A percentile compares a stretch with the other conserved stretches of the same genome.
Conservation (phyloP, 2,888 invertebrate genomes). For the Altica lythri region DNA sequence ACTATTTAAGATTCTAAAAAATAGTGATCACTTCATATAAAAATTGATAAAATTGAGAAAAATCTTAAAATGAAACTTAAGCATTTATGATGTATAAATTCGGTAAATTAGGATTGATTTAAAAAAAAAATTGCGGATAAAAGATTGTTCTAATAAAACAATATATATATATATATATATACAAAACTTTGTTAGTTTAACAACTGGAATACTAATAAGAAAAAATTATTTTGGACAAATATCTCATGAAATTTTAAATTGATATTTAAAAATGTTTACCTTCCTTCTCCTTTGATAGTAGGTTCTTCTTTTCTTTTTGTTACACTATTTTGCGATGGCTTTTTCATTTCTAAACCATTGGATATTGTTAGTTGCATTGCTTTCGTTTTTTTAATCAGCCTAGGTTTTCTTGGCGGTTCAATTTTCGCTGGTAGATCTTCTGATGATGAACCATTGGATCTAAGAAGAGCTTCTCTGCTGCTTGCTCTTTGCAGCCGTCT, state of each 20-base stretch:
- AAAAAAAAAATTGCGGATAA: no score
- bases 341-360: slow-evolving; percentile 49
- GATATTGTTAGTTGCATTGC: slow-evolving; percentile 47
- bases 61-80: slow-evolving; percentile 2
- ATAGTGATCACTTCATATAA: background rate
- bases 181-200: no score
- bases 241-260: slow-evolving; percentile 5
- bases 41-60: background rate
- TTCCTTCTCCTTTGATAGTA: slow-evolving; percentile 45
- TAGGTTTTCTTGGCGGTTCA: slow-evolving; percentile 53
- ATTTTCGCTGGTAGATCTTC: slow-evolving; percentile 56
- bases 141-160: no score
- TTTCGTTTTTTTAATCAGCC: slow-evolving; percentile 54
- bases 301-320: slow-evolving; percentile 37
- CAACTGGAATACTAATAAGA: no score
- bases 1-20: slow-evolving; percentile 46
- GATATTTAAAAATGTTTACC: slow-evolving; percentile 38
- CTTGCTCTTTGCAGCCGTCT: slow-evolving; percentile 59
- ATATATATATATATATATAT: no score
- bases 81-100: no score
- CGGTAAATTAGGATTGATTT: no score
- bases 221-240: no score
- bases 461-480: slow-evolving; percentile 59
- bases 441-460: slow-evolving; percentile 60
- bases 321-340: slow-evolving; percentile 29